A percentile compares a stretch with the other conserved stretches of the same genome.
These are phyloP conservation scores for Gymnothorax reevesii DNA, from an alignment of 2,797 vertebrate genomes.

Conservation along the genomic window DNA sequence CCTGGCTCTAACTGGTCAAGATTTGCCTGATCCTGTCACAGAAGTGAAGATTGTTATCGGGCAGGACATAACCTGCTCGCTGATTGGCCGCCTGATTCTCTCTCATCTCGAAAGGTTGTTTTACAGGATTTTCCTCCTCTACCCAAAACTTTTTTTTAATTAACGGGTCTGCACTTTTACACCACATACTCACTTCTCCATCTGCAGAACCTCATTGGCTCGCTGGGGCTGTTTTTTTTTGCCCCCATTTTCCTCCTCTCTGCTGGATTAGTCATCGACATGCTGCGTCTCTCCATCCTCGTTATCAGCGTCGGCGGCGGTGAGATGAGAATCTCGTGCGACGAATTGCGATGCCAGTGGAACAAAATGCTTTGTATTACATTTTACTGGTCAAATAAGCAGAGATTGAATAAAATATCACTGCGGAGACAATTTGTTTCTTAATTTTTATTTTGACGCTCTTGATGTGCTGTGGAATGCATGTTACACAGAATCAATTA, in stretches of 20 bases:
- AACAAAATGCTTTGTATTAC: constrained; percentile 20
- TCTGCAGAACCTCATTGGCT: too few relatives aligned
- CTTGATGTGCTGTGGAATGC: not conserved
- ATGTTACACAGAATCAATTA: not conserved
- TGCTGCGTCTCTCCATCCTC: constrained; percentile 3
- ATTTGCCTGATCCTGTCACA: too few relatives aligned
- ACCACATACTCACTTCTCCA: too few relatives aligned
- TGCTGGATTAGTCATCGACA: constrained; percentile 15
- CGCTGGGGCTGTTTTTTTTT: not conserved
- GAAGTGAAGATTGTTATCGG: too few relatives aligned
- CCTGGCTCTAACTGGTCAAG: not conserved
- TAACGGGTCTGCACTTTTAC: not conserved
- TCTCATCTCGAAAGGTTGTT: not conserved
- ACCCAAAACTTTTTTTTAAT: not conserved
- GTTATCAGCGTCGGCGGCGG: not conserved
- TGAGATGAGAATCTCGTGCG: constrained; percentile 32
- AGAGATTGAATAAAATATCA: not conserved
- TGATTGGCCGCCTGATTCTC: not conserved
- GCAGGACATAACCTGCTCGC: not conserved
- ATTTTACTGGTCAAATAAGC: constrained; percentile 12
- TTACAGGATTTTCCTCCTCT: not conserved
- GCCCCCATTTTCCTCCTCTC: constrained; percentile 5
- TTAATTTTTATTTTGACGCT: not conserved
- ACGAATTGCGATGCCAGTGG: constrained; percentile 38
- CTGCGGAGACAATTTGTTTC: too few relatives aligned